Percentiles rank a stretch among this genome's conserved stretches.
Conservation (phyloP, 2,888 invertebrate genomes). For the Drosophila testacea region DNA sequence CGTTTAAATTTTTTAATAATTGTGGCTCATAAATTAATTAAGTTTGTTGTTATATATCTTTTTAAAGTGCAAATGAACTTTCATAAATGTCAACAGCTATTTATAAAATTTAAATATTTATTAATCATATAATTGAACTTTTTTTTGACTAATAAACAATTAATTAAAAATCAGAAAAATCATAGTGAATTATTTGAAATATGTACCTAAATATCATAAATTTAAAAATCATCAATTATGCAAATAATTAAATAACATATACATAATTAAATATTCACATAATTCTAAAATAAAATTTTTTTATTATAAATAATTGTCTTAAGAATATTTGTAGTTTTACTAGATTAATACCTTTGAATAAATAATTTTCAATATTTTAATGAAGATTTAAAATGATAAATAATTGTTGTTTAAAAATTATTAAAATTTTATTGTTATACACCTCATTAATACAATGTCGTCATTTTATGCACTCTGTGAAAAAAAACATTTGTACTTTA, state of each 20-base stretch:
- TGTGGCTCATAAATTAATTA: slow-evolving; percentile 42
- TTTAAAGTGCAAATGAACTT: slow-evolving; percentile 1
- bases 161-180: slow-evolving; percentile 6
- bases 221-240: too few species aligned
- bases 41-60: slow-evolving; percentile 9
- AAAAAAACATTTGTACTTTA: background rate
- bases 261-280: too few species aligned
- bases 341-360: too few species aligned
- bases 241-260: background rate
- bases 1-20: slow-evolving; percentile 61
- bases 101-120: slow-evolving; percentile 5
- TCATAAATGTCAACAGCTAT: background rate
- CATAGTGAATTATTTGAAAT: background rate
- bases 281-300: too few species aligned
- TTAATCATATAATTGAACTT: background rate
- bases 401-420: too few species aligned
- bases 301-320: too few species aligned
- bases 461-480: too few species aligned
- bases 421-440: too few species aligned
- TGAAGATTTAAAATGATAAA: too few species aligned
- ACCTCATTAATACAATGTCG: too few species aligned
- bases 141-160: background rate
- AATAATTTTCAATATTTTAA: too few species aligned
- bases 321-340: too few species aligned
- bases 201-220: background rate